These are phyloP conservation scores for Capreolus pygargus DNA, from an alignment of 2,113 vertebrate species.

Conservation along the genomic window DNA sequence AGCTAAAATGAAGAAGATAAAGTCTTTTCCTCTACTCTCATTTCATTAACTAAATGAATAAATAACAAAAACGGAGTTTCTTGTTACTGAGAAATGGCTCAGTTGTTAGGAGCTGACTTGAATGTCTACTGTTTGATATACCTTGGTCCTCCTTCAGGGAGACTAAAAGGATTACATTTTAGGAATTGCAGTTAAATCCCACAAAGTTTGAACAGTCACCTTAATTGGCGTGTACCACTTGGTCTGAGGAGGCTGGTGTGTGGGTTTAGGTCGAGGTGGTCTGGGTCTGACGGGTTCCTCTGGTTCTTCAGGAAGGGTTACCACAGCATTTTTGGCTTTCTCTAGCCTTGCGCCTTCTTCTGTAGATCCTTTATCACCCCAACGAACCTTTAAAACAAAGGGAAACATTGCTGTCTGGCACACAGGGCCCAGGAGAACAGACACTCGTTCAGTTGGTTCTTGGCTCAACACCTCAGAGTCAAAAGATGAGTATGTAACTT, in stretches of 20 bases:
- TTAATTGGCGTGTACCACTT: conserved; percentile 99
- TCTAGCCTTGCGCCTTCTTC: conserved; percentile 96
- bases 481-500: background rate
- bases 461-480: background rate
- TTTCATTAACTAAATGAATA: background rate
- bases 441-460: background rate
- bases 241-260: conserved; percentile 78
- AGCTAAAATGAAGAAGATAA: background rate
- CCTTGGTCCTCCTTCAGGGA: background rate
- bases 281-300: conserved; percentile 84
- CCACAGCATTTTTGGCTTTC: conserved; percentile 94
- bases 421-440: background rate
- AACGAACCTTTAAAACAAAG: conserved; percentile 88
- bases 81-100: background rate
- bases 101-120: background rate
- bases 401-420: background rate
- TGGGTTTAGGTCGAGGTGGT: conserved; percentile 76
- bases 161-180: background rate
- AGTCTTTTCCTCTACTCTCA: background rate
- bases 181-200: background rate
- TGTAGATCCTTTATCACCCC: conserved; percentile 98
- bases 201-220: conserved; percentile 76
- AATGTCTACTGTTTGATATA: background rate
- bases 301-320: conserved; percentile 89
- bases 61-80: background rate